Conservation (phyloP, 2,888 invertebrate genomes). For the Brachyptera risi region DNA sequence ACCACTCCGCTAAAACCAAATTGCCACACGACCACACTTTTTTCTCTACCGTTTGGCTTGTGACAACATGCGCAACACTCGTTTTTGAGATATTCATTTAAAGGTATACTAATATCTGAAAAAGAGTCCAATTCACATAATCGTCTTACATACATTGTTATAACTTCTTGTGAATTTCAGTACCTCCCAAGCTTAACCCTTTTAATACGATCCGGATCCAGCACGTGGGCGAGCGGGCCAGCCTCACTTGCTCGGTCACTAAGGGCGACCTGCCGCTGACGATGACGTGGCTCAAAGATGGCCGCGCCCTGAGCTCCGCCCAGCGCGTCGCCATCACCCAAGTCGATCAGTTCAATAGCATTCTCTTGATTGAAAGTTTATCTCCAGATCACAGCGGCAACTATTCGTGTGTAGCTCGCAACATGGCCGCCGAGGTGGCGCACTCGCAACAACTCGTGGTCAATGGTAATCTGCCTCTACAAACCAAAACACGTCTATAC, state of each 20-base stretch:
- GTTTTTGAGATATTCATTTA: too few relatives aligned
- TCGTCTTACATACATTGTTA: too few relatives aligned
- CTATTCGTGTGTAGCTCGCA: slow-evolving; percentile 69
- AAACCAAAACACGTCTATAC: too few relatives aligned
- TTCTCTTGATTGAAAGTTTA: slow-evolving; percentile 70
- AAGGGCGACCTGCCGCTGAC: slow-evolving; percentile 72
- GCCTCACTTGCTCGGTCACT: slow-evolving; percentile 68
- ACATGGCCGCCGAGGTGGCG: slow-evolving; percentile 67
- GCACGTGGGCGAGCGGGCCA: slow-evolving; percentile 68
- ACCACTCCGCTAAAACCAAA: too few relatives aligned
- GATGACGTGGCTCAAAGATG: slow-evolving; percentile 74
- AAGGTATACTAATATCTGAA: too few relatives aligned
- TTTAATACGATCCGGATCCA: slow-evolving; percentile 64
- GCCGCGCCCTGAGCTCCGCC: slow-evolving; percentile 58
- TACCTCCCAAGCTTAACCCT: slow-evolving; percentile 74
- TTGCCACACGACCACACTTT: too few relatives aligned
- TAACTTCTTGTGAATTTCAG: slow-evolving; percentile 48
- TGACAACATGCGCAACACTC: too few relatives aligned
- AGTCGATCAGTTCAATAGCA: slow-evolving; percentile 73
- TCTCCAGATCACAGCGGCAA: slow-evolving; percentile 73
- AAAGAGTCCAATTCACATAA: too few relatives aligned
- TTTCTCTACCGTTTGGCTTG: too few relatives aligned
- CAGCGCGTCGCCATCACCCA: slow-evolving; percentile 64
- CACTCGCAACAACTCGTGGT: slow-evolving; percentile 70
- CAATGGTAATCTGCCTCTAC: slow-evolving; percentile 67